Evolutionary conservation across 2,888 invertebrate genomes (phyloP).

Genomic region (Pheosia tremula): DNA sequence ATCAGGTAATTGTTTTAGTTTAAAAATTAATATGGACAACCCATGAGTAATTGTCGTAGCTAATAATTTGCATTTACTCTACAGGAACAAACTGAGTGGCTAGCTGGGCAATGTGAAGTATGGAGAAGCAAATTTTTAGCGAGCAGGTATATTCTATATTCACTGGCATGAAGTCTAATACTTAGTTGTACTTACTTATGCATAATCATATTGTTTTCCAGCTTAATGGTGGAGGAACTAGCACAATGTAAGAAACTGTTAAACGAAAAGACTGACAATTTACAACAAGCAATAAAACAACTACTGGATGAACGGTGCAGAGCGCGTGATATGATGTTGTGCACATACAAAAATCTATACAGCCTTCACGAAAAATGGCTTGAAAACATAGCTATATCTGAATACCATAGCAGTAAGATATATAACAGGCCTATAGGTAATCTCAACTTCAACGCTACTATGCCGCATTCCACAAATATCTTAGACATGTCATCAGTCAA

Average conservation of each 20-base stretch:
- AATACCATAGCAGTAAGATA: constrained; percentile 66
- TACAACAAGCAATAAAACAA: constrained; percentile 88
- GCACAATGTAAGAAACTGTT: constrained; percentile 94
- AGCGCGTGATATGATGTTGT: constrained; percentile 86
- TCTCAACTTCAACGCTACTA: constrained; percentile 74
- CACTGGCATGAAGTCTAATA: background rate
- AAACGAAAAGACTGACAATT: constrained; percentile 87
- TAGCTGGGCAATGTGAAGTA: constrained; percentile 97
- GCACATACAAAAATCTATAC: constrained; percentile 86
- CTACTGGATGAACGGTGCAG: constrained; percentile 88
- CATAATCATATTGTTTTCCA: constrained; percentile 5
- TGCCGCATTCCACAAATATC: constrained; percentile 84
- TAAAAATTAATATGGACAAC: too few species aligned
- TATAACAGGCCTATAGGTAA: constrained; percentile 77
- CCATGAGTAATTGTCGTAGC: background rate
- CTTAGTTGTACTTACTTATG: too few species aligned
- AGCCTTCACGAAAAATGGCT: constrained; percentile 78
- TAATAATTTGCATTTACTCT: constrained; percentile 1
- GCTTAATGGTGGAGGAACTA: constrained; percentile 96
- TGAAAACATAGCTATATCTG: constrained; percentile 73
- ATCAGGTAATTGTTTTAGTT: constrained; percentile 83
- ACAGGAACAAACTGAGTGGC: constrained; percentile 94
- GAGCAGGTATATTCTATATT: constrained; percentile 87
- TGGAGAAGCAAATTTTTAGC: constrained; percentile 98
- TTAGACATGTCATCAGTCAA: constrained; percentile 86